Conservation (phyloP, 2,113 vertebrate species). For the Oreotrochilus melanogaster region DNA sequence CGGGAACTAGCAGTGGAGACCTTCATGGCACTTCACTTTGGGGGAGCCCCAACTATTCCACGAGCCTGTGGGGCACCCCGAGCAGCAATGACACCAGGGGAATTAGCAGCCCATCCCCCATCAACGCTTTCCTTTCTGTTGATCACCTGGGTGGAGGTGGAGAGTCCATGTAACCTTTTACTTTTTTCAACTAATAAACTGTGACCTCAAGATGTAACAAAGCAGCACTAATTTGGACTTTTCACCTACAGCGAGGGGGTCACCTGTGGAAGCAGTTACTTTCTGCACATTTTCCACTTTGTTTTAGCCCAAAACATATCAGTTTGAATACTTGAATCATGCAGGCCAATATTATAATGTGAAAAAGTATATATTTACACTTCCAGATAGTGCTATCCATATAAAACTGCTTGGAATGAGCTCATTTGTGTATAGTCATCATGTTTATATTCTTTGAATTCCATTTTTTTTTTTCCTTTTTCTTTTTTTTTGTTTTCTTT, state of each 20-base stretch:
- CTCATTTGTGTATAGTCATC: slow-evolving; percentile 89
- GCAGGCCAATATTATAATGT: slow-evolving; percentile 99
- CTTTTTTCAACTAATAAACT: slow-evolving; percentile 83
- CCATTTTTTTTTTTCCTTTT: slow-evolving; percentile 79
- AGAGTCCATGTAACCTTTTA: slow-evolving; percentile 91
- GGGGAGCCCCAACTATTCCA: slow-evolving; percentile 96
- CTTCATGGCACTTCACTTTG: slow-evolving; percentile 97
- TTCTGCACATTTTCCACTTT: slow-evolving; percentile 99
- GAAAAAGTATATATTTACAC: slow-evolving; percentile 98
- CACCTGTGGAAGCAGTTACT: slow-evolving; percentile 96
- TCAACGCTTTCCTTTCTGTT: slow-evolving; percentile 96
- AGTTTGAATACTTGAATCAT: slow-evolving; percentile 99
- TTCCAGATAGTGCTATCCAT: slow-evolving; percentile 97
- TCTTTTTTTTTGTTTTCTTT: slow-evolving; percentile 76
- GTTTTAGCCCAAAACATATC: slow-evolving; percentile 99
- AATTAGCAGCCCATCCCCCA: slow-evolving; percentile 94
- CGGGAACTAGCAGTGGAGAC: slow-evolving; percentile 86
- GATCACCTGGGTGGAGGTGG: slow-evolving; percentile 94
- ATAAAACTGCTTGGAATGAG: slow-evolving; percentile 88
- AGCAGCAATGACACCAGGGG: slow-evolving; percentile 88
- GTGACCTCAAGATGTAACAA: slow-evolving; percentile 86
- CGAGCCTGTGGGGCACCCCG: slow-evolving; percentile 94
- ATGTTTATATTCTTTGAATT: slow-evolving; percentile 89
- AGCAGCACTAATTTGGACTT: slow-evolving; percentile 93
- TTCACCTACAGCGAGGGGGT: slow-evolving; percentile 89